Base-by-base conservation (phyloP, 2,113 vertebrate genomes). In the Ageneiosus marmoratus region DNA sequence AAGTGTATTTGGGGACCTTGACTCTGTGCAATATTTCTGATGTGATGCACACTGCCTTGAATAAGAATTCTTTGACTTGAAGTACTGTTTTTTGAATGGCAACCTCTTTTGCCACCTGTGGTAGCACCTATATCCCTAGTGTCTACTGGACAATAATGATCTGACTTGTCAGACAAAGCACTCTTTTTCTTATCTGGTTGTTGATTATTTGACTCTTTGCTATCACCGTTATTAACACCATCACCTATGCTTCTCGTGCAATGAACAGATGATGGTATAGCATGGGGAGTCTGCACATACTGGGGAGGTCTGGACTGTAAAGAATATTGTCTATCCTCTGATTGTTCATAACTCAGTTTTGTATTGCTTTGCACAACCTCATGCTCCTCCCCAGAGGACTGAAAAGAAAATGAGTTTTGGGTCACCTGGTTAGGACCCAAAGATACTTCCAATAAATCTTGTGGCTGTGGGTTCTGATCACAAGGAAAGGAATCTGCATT, bases 1-100 rank as follows among this genome's bases (percentile, higher is more conserved):
- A 97, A 96, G 91, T 95, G 95, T 92, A 96, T 93, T 92, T 96
- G 96, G 84, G 96, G 92, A 82, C 93, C 89, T 80, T 95, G 89
- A 80, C 86, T 90, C 10, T 95, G 94, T 91, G 95, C 90, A 91
- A 94, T 91, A 81, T 90, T 95, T 93, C 95, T 95, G 85, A 94
- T 89, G 82, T 96, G 92, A 70, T 95, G 94, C 70, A 94, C 87
- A 91, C 92, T 94, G 85, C 94, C 93, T 91, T 93, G 94, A 83
- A 85, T 87, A 89, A 93, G 92, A 77, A 92, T 89, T 91, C 95
- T 93, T 29, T 94, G 95, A 90, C 90, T 89, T 83, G 92, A 90
- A 87, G 87, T 89, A 46, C 89, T 92, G 81, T 92, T 92, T 88
- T 94, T 95, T 16, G 88, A 87, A 5, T 94, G 89, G 89, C 90